A percentile compares a stretch with the other conserved stretches of the same genome.
Evolutionary conservation across 2,113 vertebrate genomes (phyloP).

Genomic region (Zootoca vivipara): DNA sequence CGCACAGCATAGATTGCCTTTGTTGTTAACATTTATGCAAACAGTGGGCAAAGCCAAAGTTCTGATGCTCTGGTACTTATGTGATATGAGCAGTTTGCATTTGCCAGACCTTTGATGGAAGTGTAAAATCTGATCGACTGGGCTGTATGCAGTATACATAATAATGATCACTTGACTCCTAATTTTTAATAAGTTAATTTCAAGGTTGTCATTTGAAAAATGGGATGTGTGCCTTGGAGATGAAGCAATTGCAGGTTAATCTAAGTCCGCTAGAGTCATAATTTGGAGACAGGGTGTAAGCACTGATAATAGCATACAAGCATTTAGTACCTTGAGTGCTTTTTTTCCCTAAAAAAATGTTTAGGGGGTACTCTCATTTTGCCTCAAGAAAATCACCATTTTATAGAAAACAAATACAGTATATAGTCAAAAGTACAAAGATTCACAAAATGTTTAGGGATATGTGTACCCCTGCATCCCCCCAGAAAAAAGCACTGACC

Average conservation of each 20-base stretch:
- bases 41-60: neutral
- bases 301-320: neutral
- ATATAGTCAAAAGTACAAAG: too few species aligned
- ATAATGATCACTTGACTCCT: neutral
- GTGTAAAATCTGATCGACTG: neutral
- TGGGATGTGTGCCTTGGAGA: too few species aligned
- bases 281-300: neutral
- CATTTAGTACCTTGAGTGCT: neutral
- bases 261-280: neutral
- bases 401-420: too few species aligned
- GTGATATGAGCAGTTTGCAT: neutral
- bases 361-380: too few species aligned
- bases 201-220: neutral
- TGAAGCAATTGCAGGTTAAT: neutral
- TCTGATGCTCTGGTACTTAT: neutral
- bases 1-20: slow-evolving; percentile 34
- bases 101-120: slow-evolving; percentile 1
- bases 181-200: neutral
- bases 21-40: slow-evolving; percentile 9
- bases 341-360: too few species aligned
- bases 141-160: neutral
- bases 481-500: neutral
- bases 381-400: too few species aligned
- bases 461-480: too few species aligned
- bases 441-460: too few species aligned